Conservation (phyloP, 64 coral and sea anemone genomes). For the Astreopora myriophthalma region DNA sequence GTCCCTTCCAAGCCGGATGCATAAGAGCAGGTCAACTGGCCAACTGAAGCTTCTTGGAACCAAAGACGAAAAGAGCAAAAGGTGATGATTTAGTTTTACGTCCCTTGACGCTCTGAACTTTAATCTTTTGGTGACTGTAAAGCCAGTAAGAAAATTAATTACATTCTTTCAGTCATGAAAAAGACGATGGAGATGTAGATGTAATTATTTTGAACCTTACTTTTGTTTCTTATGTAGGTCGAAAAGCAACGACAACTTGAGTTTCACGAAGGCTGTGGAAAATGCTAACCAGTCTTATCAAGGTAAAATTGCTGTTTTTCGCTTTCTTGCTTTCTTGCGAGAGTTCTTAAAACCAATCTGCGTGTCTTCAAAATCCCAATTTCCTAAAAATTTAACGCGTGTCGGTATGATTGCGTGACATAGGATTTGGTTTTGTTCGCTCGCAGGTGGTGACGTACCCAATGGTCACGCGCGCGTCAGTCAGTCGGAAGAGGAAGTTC, state of each 20-base stretch:
- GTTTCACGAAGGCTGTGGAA: conserved; percentile 80
- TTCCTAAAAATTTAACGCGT: background rate
- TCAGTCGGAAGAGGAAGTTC: conserved; percentile 80
- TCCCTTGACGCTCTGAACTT: background rate
- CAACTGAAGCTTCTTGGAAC: background rate
- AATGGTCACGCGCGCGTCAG: conserved; percentile 66
- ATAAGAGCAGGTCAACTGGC: conserved; percentile 15
- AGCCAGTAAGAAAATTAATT: too few species aligned
- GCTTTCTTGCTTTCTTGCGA: background rate
- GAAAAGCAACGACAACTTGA: conserved; percentile 74
- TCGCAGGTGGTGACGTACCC: conserved; percentile 68
- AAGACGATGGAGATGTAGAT: too few species aligned
- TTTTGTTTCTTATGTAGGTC: background rate
- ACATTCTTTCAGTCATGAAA: too few species aligned
- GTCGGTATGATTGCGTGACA: background rate
- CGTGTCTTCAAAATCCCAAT: too few species aligned
- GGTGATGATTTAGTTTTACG: background rate
- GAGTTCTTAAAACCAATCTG: background rate
- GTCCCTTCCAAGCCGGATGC: background rate
- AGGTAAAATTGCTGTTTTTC: background rate
- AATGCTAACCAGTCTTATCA: conserved; percentile 54
- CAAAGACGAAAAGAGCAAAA: background rate
- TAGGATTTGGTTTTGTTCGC: background rate
- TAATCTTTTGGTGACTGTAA: too few species aligned
- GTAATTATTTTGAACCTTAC: background rate